These are phyloP conservation scores for Stenodema calcarata DNA, from an alignment of 2,888 invertebrate genomes.

Conservation along the genomic window DNA sequence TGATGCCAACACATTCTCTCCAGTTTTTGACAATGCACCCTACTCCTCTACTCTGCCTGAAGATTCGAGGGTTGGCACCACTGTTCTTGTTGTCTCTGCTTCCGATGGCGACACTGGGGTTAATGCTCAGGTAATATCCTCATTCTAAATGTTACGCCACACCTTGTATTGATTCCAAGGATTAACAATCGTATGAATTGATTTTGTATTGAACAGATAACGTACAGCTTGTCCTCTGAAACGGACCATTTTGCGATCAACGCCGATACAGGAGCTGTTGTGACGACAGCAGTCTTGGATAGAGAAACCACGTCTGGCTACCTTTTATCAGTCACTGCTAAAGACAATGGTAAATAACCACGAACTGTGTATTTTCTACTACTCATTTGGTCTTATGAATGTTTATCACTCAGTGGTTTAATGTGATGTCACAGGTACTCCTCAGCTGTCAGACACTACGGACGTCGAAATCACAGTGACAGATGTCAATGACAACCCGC, in stretches of 20 bases:
- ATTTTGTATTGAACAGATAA: constrained; percentile 67
- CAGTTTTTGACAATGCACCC: constrained; percentile 91
- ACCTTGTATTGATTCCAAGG: too few relatives aligned
- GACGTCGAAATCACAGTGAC: constrained; percentile 94
- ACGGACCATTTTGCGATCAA: constrained; percentile 82
- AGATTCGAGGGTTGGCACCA: constrained; percentile 89
- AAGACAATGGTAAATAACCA: constrained; percentile 77
- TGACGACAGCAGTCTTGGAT: constrained; percentile 84
- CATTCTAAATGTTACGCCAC: too few relatives aligned
- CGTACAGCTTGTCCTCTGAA: constrained; percentile 72
- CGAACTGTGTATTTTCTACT: background rate
- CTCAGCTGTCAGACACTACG: constrained; percentile 89
- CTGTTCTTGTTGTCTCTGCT: constrained; percentile 89
- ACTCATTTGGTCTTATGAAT: background rate
- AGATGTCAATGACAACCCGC: constrained; percentile 96
- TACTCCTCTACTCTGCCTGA: constrained; percentile 86
- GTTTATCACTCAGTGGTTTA: background rate
- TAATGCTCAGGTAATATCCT: constrained; percentile 74
- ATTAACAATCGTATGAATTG: too few relatives aligned
- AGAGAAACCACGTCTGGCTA: constrained; percentile 81
- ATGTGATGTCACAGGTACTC: constrained; percentile 60
- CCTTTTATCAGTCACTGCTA: constrained; percentile 87
- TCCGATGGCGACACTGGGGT: constrained; percentile 93
- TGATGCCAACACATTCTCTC: constrained; percentile 93
- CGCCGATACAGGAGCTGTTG: constrained; percentile 90